Evolutionary conservation across 2,113 vertebrate genomes (phyloP).

Genomic region (Coracopsis vasa): DNA sequence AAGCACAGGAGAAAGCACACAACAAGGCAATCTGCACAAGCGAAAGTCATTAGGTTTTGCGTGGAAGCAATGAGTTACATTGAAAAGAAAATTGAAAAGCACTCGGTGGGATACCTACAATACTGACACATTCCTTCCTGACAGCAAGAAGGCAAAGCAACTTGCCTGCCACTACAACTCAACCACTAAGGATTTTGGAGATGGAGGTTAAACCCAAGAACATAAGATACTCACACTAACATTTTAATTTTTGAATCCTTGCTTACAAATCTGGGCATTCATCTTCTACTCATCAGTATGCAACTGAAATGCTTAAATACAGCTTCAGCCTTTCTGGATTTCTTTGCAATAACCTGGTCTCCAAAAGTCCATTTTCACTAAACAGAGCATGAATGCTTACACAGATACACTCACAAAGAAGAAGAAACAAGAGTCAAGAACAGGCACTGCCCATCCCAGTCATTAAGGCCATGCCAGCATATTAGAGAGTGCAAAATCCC

Average conservation of each 20-base stretch:
- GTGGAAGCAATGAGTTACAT: neutral
- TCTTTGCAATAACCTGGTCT: neutral
- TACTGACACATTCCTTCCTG: neutral
- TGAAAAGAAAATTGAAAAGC: conserved; percentile 3
- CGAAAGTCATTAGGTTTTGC: neutral
- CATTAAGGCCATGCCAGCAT: neutral
- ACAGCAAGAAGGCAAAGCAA: neutral
- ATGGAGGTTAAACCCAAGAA: neutral
- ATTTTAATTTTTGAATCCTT: neutral
- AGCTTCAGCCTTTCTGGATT: neutral
- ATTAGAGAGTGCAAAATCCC: neutral
- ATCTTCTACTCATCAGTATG: neutral
- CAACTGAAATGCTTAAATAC: neutral
- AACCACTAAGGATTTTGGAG: neutral
- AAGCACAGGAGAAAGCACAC: neutral
- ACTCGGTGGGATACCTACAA: neutral
- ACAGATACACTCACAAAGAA: neutral
- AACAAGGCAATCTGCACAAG: neutral
- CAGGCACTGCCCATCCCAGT: neutral
- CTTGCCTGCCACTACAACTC: neutral
- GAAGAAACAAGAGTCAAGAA: neutral
- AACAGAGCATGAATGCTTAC: neutral
- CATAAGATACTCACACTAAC: neutral
- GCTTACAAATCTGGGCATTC: neutral
- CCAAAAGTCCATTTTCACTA: neutral